Evolutionary conservation across 1,140 invertebrate species (phyloP).

Genomic region (Zaprionus gabonicus): DNA sequence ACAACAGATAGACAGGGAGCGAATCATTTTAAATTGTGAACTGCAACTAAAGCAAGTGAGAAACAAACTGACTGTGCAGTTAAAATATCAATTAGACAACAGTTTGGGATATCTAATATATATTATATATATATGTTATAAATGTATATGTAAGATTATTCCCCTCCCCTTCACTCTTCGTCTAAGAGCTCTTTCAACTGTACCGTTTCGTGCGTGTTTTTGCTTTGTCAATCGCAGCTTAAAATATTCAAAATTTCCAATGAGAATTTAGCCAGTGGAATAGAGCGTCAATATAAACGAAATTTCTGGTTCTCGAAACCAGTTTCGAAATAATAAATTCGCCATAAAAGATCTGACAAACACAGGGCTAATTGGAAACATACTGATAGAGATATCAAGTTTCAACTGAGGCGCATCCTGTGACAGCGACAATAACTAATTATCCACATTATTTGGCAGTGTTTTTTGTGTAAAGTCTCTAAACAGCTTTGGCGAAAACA

Average conservation of each 20-base stretch:
- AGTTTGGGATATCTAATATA: not conserved
- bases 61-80: not conserved
- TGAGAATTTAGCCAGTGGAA: not conserved
- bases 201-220: not conserved
- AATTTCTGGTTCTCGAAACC: slow-evolving; percentile 5
- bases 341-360: not conserved
- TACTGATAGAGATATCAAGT: slow-evolving; percentile 1
- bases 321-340: slow-evolving; percentile 2
- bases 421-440: not conserved
- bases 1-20: not conserved
- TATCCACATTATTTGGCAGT: not conserved
- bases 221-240: not conserved
- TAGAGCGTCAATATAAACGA: not conserved
- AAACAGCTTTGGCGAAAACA: slow-evolving; percentile 1
- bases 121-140: too few relatives aligned
- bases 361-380: not conserved
- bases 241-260: not conserved
- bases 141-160: not conserved
- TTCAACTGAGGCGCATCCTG: not conserved
- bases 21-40: not conserved
- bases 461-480: not conserved
- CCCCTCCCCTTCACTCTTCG: too few relatives aligned
- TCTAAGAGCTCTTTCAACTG: not conserved
- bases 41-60: not conserved
- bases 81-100: not conserved